A percentile compares a stretch with the other conserved stretches of the same genome.
These are phyloP conservation scores for Exephanes ischioxanthus DNA, from an alignment of 2,888 invertebrate species.

Conservation along the genomic window DNA sequence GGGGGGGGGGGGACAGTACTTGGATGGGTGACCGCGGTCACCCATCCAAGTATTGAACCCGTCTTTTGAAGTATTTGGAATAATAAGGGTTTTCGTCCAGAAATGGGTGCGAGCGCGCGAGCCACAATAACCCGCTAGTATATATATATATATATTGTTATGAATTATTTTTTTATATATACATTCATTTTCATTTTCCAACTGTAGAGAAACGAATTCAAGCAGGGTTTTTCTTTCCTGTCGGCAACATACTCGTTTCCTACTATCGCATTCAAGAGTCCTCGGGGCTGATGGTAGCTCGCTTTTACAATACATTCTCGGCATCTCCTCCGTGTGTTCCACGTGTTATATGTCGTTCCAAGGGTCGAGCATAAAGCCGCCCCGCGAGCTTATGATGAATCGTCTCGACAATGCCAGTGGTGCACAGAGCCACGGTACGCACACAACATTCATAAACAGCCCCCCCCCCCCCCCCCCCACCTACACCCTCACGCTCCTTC, in stretches of 20 bases:
- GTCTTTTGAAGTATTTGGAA: no score
- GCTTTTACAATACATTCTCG: constrained; percentile 30
- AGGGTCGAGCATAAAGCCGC: constrained; percentile 67
- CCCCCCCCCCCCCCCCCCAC: background rate
- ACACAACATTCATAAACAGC: constrained; percentile 57
- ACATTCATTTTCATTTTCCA: no score
- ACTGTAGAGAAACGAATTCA: background rate
- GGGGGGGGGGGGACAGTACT: no score
- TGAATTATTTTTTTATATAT: no score
- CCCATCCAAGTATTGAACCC: no score
- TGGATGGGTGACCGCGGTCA: no score
- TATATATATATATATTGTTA: no score
- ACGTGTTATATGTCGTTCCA: constrained; percentile 47
- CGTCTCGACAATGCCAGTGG: constrained; percentile 71
- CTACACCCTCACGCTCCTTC: background rate
- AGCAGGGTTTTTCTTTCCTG: background rate
- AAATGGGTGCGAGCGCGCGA: no score
- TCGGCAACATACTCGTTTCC: constrained; percentile 23
- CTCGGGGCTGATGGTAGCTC: constrained; percentile 8
- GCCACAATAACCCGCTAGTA: no score
- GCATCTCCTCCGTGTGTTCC: constrained; percentile 7
- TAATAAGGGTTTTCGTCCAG: no score
- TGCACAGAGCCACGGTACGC: constrained; percentile 35
- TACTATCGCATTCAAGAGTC: constrained; percentile 8
- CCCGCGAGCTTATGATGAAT: constrained; percentile 73